These are phyloP conservation scores for Xiphorhynchus erythropygius DNA, from an alignment of 2,797 vertebrate species.

Conservation along the genomic window DNA sequence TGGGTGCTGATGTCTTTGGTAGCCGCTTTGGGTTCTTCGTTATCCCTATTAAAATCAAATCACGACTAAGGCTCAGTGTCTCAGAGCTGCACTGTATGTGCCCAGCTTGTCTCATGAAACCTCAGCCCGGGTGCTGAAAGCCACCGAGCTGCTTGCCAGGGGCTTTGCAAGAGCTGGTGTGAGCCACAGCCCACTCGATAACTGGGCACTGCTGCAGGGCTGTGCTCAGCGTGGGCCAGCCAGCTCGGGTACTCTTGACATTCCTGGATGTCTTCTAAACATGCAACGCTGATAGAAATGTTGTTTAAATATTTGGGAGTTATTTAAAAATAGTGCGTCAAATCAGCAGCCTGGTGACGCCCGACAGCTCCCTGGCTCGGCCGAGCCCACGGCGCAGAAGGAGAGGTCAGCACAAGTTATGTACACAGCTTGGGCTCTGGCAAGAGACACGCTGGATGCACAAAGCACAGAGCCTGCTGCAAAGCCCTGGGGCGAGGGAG, in stretches of 20 bases:
- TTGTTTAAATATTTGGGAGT: slow-evolving; percentile 59
- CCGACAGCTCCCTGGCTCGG: not conserved
- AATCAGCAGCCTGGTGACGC: slow-evolving; percentile 40
- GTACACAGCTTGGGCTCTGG: slow-evolving; percentile 32
- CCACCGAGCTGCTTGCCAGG: rapidly evolving
- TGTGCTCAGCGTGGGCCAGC: not conserved
- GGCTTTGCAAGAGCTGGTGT: not conserved
- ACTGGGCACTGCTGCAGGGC: not conserved
- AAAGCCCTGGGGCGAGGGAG: not conserved
- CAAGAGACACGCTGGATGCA: not conserved
- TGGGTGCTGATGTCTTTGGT: not conserved
- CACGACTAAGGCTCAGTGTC: rapidly evolving
- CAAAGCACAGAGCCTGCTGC: not conserved
- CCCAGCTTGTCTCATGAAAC: not conserved
- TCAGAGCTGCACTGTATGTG: not conserved
- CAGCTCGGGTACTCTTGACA: not conserved
- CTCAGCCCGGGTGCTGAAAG: not conserved
- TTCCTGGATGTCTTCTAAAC: slow-evolving; percentile 40
- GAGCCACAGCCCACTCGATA: not conserved
- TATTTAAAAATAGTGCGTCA: slow-evolving; percentile 54
- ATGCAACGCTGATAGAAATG: slow-evolving; percentile 19
- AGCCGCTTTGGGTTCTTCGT: not conserved
- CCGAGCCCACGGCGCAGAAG: not conserved
- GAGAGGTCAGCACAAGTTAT: slow-evolving; percentile 32
- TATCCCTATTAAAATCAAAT: not conserved